Evolutionary conservation across 2,888 invertebrate genomes (phyloP).

Genomic region (Phengaris arion): DNA sequence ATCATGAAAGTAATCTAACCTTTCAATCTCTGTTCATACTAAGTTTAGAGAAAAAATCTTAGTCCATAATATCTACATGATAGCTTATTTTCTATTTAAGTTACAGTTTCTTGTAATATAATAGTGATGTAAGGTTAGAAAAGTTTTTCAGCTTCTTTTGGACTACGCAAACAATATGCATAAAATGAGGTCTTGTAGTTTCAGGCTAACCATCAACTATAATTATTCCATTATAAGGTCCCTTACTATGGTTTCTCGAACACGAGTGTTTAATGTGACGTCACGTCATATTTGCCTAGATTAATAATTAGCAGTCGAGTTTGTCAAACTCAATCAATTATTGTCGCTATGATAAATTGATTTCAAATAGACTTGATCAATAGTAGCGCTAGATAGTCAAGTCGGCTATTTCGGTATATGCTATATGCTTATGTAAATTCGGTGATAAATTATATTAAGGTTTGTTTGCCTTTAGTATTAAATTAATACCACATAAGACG

Average conservation of each 20-base stretch:
- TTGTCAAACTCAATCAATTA: slow-evolving; percentile 20
- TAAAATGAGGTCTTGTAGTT: too few relatives aligned
- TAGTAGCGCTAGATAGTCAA: background rate
- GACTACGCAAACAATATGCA: too few relatives aligned
- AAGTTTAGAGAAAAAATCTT: too few relatives aligned
- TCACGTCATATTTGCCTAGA: background rate
- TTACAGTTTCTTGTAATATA: too few relatives aligned
- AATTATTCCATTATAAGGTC: too few relatives aligned
- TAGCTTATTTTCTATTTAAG: too few relatives aligned
- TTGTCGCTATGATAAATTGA: background rate
- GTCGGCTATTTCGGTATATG: background rate
- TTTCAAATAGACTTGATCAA: slow-evolving; percentile 9
- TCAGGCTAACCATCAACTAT: too few relatives aligned
- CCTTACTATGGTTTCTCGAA: background rate
- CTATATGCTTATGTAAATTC: background rate
- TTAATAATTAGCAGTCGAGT: slow-evolving; percentile 1
- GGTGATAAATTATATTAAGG: background rate
- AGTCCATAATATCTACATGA: too few relatives aligned
- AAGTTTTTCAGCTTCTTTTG: background rate
- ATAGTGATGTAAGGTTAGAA: background rate
- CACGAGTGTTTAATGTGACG: background rate
- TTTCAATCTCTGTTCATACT: too few relatives aligned
- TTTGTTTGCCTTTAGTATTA: background rate
- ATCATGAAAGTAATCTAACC: too few relatives aligned
- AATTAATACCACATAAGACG: background rate